phyloP scores from a whole-genome alignment of 2,113 vertebrate species.

The Sclerurus mexicanus region DNA sequence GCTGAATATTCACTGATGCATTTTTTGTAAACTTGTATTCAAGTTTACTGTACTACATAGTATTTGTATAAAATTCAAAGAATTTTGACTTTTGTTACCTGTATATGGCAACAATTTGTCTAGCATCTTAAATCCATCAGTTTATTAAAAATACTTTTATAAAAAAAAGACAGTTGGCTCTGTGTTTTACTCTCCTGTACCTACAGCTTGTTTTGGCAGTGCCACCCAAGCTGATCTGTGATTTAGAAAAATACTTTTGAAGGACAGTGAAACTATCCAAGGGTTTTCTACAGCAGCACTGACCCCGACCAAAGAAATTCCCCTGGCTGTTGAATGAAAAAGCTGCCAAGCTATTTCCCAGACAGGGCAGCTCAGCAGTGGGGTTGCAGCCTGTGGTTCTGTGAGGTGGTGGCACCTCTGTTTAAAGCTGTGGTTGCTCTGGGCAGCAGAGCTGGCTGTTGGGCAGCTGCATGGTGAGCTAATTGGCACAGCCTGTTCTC shows the following conservation, averaged over 20 bases:
- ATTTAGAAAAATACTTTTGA: not conserved
- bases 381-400: not conserved
- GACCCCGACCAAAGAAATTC: not conserved
- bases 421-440: not conserved
- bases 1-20: conserved; percentile 69
- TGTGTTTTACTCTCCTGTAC: not conserved
- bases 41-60: conserved; percentile 77
- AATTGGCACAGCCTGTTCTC: not conserved
- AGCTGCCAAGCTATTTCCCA: not conserved
- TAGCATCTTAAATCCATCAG: conserved; percentile 78
- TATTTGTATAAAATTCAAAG: conserved; percentile 77
- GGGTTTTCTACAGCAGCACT: not conserved
- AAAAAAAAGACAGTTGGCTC: conserved; percentile 46
- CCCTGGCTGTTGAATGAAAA: not conserved
- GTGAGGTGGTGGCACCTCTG: not conserved
- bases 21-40: conserved; percentile 74
- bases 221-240: not conserved
- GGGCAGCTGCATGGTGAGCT: not conserved
- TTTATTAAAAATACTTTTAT: conserved; percentile 85
- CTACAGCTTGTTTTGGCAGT: not conserved
- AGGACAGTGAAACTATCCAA: not conserved
- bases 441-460: not conserved
- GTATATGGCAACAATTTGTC: conserved; percentile 72
- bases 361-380: not conserved
- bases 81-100: conserved; percentile 82